These are phyloP conservation scores for Dysmachus trigonus DNA, from an alignment of 2,888 invertebrate species.

Conservation along the genomic window DNA sequence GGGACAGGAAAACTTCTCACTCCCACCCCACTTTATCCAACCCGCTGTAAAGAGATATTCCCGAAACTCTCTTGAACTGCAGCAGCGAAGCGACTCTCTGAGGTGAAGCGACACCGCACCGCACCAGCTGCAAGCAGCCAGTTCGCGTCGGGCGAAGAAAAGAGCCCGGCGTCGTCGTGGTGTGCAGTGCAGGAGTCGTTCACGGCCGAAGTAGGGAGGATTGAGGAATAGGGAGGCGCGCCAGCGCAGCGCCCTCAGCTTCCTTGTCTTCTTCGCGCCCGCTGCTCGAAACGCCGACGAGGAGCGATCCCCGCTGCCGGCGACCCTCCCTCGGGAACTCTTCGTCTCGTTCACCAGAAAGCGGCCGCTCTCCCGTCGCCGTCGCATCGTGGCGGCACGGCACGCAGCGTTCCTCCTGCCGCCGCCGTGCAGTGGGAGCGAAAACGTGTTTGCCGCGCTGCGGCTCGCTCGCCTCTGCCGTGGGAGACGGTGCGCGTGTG, in stretches of 20 bases:
- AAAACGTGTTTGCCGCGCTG: neutral
- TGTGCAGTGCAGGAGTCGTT: neutral
- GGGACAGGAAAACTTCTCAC: neutral
- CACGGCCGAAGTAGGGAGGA: neutral
- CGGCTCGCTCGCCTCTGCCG: neutral
- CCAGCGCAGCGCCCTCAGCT: neutral
- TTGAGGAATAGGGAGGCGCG: conserved; percentile 10
- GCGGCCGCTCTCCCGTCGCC: neutral
- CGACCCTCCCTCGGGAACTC: neutral
- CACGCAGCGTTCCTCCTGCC: neutral
- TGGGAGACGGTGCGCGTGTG: neutral
- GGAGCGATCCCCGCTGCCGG: neutral
- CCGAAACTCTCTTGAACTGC: neutral
- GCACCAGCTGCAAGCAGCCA: neutral
- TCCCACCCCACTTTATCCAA: neutral
- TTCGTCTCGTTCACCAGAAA: neutral
- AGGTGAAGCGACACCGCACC: neutral
- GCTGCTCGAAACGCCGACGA: neutral
- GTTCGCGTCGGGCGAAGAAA: neutral
- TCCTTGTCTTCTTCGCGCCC: neutral
- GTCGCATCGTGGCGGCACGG: neutral
- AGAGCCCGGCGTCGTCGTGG: neutral
- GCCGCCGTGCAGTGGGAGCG: neutral
- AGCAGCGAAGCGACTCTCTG: neutral
- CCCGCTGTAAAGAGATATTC: neutral